Evolutionary conservation across 2,888 invertebrate genomes (phyloP).

Genomic region (Troides oblongomaculatus): DNA sequence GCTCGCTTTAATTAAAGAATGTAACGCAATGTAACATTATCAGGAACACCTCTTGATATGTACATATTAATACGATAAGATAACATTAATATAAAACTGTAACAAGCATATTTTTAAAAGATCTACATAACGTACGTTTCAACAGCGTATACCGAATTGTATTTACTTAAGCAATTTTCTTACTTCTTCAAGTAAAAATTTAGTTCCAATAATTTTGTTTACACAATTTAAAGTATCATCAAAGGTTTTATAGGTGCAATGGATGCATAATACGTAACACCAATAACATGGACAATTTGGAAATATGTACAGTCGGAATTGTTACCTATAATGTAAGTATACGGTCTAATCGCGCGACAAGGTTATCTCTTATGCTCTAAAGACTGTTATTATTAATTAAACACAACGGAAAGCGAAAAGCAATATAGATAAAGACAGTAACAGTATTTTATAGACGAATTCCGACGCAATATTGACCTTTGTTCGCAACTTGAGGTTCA

Average conservation of each 20-base stretch:
- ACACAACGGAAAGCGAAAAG: slow-evolving; percentile 16
- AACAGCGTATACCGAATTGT: background rate
- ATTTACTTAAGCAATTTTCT: background rate
- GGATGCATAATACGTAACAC: no score
- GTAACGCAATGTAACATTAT: slow-evolving; percentile 18
- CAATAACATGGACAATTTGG: background rate
- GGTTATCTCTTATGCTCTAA: slow-evolving; percentile 9
- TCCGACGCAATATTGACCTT: slow-evolving; percentile 16
- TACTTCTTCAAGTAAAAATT: background rate
- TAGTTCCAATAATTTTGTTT: no score
- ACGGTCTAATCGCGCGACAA: slow-evolving; percentile 9
- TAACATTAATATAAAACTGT: slow-evolving; percentile 12
- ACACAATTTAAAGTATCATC: no score
- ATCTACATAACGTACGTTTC: background rate
- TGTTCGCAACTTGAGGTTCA: slow-evolving; percentile 15
- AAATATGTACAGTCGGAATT: no score
- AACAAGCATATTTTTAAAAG: background rate
- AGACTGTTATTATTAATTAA: slow-evolving; percentile 16
- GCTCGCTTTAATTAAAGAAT: slow-evolving; percentile 19
- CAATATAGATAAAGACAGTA: slow-evolving; percentile 7
- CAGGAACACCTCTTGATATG: slow-evolving; percentile 21
- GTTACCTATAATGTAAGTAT: background rate
- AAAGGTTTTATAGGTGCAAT: no score
- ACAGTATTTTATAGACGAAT: slow-evolving; percentile 12
- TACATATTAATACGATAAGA: slow-evolving; percentile 7